These are phyloP conservation scores for Drosophila lini DNA, from an alignment of 1,140 invertebrate species.

Conservation along the genomic window DNA sequence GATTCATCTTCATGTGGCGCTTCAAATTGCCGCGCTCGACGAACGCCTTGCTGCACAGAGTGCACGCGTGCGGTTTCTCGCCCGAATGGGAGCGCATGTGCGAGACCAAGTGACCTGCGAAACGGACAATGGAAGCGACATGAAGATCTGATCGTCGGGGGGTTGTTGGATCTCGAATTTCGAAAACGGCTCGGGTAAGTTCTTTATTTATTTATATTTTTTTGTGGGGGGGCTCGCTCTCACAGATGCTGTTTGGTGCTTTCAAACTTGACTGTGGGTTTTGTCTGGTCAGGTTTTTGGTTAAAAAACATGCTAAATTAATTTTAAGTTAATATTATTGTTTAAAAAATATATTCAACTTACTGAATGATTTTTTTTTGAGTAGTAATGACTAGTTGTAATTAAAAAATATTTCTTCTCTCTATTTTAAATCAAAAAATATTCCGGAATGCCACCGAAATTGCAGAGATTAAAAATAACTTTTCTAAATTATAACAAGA, in stretches of 20 bases:
- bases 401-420: too few species aligned
- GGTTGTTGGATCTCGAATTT: constrained; percentile 52
- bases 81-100: constrained; percentile 95
- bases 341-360: neutral
- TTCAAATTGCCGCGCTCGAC: constrained; percentile 91
- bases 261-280: neutral
- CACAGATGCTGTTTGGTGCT: constrained; percentile 18
- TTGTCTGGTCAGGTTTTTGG: neutral
- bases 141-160: constrained; percentile 57
- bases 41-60: constrained; percentile 91
- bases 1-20: constrained; percentile 86
- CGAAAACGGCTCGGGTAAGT: constrained; percentile 38
- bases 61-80: constrained; percentile 91
- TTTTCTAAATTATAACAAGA: too few species aligned
- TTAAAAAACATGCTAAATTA: neutral
- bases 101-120: constrained; percentile 91
- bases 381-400: neutral
- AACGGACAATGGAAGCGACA: constrained; percentile 79
- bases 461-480: neutral
- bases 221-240: constrained; percentile 15
- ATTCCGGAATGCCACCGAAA: neutral
- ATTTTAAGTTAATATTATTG: neutral
- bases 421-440: too few species aligned
- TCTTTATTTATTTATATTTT: constrained; percentile 1
- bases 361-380: neutral